Conservation (phyloP, 2,797 vertebrate species). For the Microcaecilia unicolor region DNA sequence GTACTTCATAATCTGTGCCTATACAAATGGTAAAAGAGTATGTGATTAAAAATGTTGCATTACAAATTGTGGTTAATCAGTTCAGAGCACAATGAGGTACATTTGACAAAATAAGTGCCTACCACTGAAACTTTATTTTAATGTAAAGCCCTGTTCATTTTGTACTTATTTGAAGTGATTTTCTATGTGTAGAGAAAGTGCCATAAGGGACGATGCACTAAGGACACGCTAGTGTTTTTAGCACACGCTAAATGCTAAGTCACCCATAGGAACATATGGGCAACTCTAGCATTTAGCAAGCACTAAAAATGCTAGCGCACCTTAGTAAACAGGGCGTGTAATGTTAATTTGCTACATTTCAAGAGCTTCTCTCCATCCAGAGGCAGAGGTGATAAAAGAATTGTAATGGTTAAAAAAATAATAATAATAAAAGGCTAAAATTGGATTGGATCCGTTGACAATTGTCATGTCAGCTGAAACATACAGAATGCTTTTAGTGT, state of each 20-base stretch:
- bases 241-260: no score
- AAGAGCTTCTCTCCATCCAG: slow-evolving; percentile 4
- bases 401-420: background rate
- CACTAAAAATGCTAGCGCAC: no score
- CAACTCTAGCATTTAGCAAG: no score
- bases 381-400: slow-evolving; percentile 3
- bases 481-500: no score
- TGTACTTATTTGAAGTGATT: slow-evolving; percentile 25
- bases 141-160: slow-evolving; percentile 68
- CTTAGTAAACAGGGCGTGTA: no score
- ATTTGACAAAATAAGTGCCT: slow-evolving; percentile 65
- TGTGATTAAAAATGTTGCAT: slow-evolving; percentile 13
- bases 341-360: no score
- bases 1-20: slow-evolving; percentile 77
- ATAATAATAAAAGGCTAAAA: slow-evolving; percentile 7
- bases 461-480: background rate
- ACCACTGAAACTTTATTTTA: slow-evolving; percentile 48
- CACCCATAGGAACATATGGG: no score
- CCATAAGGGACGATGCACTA: slow-evolving; percentile 10
- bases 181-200: slow-evolving; percentile 22
- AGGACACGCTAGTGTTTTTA: no score
- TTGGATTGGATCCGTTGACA: background rate
- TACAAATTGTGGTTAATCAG: slow-evolving; percentile 11
- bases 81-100: slow-evolving; percentile 51
- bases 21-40: slow-evolving; percentile 20